Conservation (phyloP, 2,113 vertebrate genomes). For the Hirundichthys speculiger region DNA sequence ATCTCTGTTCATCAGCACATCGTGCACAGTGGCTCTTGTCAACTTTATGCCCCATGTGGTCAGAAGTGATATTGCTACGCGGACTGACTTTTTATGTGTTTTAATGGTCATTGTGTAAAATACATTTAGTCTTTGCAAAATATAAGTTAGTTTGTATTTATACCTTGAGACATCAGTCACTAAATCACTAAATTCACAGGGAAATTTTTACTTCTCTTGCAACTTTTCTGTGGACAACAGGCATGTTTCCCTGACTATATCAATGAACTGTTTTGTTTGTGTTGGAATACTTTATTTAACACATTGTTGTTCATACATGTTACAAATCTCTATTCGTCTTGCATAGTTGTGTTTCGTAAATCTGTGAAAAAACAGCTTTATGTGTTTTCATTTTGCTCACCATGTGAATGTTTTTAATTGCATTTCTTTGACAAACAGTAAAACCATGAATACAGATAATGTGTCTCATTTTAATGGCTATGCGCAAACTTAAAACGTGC, state of each 20-base stretch:
- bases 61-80: too few relatives aligned
- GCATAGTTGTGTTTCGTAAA: slow-evolving; percentile 27
- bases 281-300: slow-evolving; percentile 3
- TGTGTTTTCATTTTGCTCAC: slow-evolving; percentile 26
- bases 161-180: neutral
- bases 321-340: too few relatives aligned
- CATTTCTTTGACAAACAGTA: slow-evolving; percentile 2
- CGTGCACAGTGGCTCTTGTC: too few relatives aligned
- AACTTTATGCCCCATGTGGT: too few relatives aligned
- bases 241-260: neutral
- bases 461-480: neutral
- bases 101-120: too few relatives aligned
- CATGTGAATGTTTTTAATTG: neutral
- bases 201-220: neutral
- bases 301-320: slow-evolving; percentile 47
- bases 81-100: too few relatives aligned
- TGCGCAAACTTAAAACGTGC: too few relatives aligned
- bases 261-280: slow-evolving; percentile 3
- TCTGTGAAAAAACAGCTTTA: neutral
- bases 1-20: too few relatives aligned
- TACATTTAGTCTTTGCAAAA: neutral
- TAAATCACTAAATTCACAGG: neutral
- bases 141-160: slow-evolving; percentile 11
- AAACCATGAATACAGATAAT: neutral
- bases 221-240: neutral